Conservation (phyloP, 2,888 invertebrate species). For the Cheilosia impressa region DNA sequence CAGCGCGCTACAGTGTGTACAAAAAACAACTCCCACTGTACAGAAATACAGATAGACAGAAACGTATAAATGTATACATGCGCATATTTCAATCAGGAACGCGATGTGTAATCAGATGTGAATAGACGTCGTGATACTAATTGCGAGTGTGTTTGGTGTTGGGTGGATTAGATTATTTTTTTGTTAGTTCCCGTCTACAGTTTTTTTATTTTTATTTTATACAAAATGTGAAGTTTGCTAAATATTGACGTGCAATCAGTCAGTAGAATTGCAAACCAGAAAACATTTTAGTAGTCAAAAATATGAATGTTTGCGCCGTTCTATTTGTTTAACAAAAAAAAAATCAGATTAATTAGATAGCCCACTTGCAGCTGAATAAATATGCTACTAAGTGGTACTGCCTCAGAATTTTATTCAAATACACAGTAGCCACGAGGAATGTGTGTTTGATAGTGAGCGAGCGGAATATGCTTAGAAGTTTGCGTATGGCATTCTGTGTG, state of each 20-base stretch:
- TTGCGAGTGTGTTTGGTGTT: constrained; percentile 7
- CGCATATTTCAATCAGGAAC: constrained; percentile 45
- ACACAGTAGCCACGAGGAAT: constrained; percentile 29
- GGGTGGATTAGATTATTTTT: constrained; percentile 40
- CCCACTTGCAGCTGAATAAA: constrained; percentile 60
- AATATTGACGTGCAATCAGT: constrained; percentile 11
- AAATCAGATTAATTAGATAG: constrained; percentile 34
- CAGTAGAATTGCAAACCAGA: not conserved
- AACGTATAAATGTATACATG: constrained; percentile 31
- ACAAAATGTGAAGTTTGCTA: constrained; percentile 18
- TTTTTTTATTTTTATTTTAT: constrained; percentile 16
- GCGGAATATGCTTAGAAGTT: constrained; percentile 20
- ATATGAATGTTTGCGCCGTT: constrained; percentile 8
- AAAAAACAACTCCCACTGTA: constrained; percentile 52
- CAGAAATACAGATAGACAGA: constrained; percentile 32
- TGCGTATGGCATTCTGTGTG: constrained; percentile 24
- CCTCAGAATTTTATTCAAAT: constrained; percentile 36
- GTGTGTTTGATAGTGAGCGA: constrained; percentile 14
- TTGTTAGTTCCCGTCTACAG: constrained; percentile 5
- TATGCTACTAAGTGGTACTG: constrained; percentile 48
- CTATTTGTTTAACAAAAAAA: constrained; percentile 8
- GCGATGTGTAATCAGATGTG: constrained; percentile 61
- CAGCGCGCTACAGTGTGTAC: constrained; percentile 45
- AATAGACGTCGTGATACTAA: constrained; percentile 20
- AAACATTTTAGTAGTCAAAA: not conserved